Percentiles rank a stretch among this genome's conserved stretches.
Conservation (phyloP, 2,113 vertebrate genomes). For the Chionodraco myersi region DNA sequence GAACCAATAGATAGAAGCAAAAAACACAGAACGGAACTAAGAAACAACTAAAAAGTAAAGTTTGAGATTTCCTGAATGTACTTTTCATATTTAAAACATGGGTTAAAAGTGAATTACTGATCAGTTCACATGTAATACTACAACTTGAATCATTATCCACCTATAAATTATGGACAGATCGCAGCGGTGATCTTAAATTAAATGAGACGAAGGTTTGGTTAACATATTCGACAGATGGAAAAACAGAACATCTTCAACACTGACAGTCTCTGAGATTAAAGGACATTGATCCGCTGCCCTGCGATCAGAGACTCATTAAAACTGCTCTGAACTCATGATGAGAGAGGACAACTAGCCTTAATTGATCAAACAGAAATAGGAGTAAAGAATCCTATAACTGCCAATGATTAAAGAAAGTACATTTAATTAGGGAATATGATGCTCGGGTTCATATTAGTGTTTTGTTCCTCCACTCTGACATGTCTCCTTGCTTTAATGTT, state of each 20-base stretch:
- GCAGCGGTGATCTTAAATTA: slow-evolving; percentile 18
- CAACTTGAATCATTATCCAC: slow-evolving; percentile 16
- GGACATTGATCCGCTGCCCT: slow-evolving; percentile 26
- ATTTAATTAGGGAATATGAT: too few species aligned
- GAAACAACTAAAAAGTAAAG: not conserved
- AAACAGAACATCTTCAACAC: not conserved
- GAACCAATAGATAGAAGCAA: not conserved
- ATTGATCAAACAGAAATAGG: not conserved
- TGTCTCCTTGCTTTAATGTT: too few species aligned
- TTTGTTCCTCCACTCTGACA: too few species aligned
- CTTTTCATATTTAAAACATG: not conserved
- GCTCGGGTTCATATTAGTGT: too few species aligned
- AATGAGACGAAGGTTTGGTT: slow-evolving; percentile 7
- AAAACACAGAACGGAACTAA: too few species aligned
- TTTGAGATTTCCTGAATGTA: not conserved
- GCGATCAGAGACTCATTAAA: slow-evolving; percentile 31
- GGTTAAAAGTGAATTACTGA: slow-evolving; percentile 44
- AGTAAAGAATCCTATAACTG: not conserved
- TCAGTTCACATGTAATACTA: slow-evolving; percentile 6
- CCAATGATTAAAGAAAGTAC: not conserved
- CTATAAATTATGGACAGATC: slow-evolving; percentile 36
- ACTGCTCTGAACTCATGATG: not conserved
- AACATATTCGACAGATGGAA: slow-evolving; percentile 20
- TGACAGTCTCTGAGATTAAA: slow-evolving; percentile 36
- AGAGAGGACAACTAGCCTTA: not conserved